Percentiles rank a stretch among this genome's conserved stretches.
Conservation (phyloP, 1,140 invertebrate species). For the Philopotamus ludificatus region DNA sequence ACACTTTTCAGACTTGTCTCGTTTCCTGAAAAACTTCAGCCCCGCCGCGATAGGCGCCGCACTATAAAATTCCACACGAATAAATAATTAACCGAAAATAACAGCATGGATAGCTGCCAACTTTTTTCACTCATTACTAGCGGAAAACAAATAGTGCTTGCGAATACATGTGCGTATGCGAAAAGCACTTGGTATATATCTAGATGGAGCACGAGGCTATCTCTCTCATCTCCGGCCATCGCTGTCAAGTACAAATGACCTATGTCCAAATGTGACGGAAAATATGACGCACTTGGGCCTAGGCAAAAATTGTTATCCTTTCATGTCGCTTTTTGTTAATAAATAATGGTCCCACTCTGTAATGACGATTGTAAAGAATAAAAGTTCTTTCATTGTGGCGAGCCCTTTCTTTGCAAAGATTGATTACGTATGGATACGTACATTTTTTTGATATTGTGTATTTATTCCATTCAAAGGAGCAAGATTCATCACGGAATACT, state of each 20-base stretch:
- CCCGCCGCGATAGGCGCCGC: not conserved
- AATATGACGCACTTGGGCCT: not conserved
- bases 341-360: no score
- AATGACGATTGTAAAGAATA: no score
- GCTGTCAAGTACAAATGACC: constrained; percentile 22
- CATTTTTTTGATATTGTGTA: no score
- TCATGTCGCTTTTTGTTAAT: no score
- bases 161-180: not conserved
- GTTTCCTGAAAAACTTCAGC: constrained; percentile 4
- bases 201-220: constrained; percentile 4
- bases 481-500: no score
- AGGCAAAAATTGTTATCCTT: no score
- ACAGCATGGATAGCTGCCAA: no score
- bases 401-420: no score
- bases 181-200: constrained; percentile 7
- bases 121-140: not conserved
- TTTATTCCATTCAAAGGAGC: no score
- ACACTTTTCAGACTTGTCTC: constrained; percentile 10
- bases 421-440: no score
- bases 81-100: no score
- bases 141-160: not conserved
- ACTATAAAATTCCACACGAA: not conserved
- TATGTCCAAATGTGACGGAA: not conserved
- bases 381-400: no score
- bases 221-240: not conserved